Evolutionary conservation across 2,113 vertebrate species (phyloP).

Genomic region (Rutilus rutilus): DNA sequence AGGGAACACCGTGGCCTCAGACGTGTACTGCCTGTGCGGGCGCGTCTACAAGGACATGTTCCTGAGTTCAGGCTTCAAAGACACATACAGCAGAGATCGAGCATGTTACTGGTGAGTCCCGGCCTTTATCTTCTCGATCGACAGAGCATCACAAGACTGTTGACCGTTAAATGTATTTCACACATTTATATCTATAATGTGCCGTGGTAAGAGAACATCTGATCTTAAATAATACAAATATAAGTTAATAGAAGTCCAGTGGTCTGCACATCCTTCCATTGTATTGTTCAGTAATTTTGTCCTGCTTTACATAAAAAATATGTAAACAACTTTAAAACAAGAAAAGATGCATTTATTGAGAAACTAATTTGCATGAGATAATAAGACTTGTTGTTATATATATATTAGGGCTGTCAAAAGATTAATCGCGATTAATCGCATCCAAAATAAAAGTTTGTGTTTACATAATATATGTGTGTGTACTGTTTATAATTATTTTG

Average conservation of each 20-base stretch:
- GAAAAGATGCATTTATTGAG: neutral
- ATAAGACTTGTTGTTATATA: too few relatives aligned
- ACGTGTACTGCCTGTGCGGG: slow-evolving; percentile 89
- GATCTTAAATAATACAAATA: neutral
- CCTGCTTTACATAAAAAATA: neutral
- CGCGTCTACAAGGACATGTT: slow-evolving; percentile 94
- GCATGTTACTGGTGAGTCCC: slow-evolving; percentile 83
- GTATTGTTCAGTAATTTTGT: neutral
- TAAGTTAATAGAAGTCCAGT: neutral
- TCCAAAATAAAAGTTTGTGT: too few relatives aligned
- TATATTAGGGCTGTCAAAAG: too few relatives aligned
- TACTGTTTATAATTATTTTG: too few relatives aligned
- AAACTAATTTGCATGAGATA: too few relatives aligned
- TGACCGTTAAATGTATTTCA: neutral
- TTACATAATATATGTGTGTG: too few relatives aligned
- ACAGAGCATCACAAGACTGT: neutral
- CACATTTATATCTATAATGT: neutral
- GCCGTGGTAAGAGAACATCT: neutral
- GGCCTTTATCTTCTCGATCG: neutral
- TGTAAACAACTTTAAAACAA: neutral
- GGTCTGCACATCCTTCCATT: neutral
- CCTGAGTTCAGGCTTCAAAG: slow-evolving; percentile 81
- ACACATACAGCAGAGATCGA: slow-evolving; percentile 76
- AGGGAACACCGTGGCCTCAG: slow-evolving; percentile 74
- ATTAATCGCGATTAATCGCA: too few relatives aligned